phyloP scores from a whole-genome alignment of 2,888 invertebrate genomes.

The Beris morrisii region DNA sequence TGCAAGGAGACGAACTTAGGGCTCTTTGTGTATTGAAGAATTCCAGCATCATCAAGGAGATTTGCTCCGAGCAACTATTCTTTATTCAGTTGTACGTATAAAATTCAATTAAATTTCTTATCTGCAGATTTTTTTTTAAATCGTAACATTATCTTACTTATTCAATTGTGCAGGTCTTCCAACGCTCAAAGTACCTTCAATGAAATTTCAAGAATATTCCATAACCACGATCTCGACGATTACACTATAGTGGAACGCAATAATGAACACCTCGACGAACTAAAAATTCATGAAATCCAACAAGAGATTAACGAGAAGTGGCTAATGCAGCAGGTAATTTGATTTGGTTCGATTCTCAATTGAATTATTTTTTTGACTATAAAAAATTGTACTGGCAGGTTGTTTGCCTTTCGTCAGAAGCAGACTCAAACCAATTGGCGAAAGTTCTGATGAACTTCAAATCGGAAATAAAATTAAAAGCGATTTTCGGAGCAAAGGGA shows the following conservation, averaged over 20 bases:
- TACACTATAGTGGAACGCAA: neutral
- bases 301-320: conserved; percentile 55
- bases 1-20: conserved; percentile 17
- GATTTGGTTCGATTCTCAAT: no score
- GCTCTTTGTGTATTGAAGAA: conserved; percentile 18
- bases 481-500: conserved; percentile 58
- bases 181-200: conserved; percentile 14
- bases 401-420: conserved; percentile 50
- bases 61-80: conserved; percentile 8
- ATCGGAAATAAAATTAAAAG: conserved; percentile 55
- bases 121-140: no score
- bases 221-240: conserved; percentile 2
- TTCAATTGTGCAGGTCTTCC: conserved; percentile 12
- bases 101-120: conserved; percentile 11
- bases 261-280: conserved; percentile 4
- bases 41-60: conserved; percentile 20
- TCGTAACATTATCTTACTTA: no score
- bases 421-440: conserved; percentile 48
- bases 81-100: conserved; percentile 25
- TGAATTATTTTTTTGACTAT: neutral
- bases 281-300: conserved; percentile 25
- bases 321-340: conserved; percentile 53
- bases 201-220: conserved; percentile 21
- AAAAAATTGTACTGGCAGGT: conserved; percentile 44
- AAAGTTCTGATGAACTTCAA: conserved; percentile 52